A percentile compares a stretch with the other conserved stretches of the same genome.
Conservation (phyloP, 2,797 vertebrate species). For the Acropternis orthonyx region DNA sequence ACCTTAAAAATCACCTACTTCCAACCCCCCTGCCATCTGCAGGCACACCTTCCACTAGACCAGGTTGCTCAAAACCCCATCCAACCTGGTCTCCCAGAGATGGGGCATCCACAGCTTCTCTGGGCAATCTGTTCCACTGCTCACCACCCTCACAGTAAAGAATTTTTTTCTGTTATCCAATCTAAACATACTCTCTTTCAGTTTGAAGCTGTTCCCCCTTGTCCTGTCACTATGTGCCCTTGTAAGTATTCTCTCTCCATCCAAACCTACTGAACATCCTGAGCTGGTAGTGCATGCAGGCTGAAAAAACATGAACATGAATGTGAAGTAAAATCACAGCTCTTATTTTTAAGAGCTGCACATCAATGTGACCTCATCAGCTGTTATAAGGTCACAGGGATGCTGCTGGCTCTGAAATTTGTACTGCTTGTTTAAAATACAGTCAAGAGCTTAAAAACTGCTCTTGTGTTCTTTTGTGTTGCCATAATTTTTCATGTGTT, state of each 20-base stretch:
- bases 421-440: neutral
- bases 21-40: neutral
- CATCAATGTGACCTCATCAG: neutral
- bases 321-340: neutral
- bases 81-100: neutral
- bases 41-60: neutral
- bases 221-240: neutral
- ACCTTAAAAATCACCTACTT: neutral
- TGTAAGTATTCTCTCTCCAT: neutral
- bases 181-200: neutral
- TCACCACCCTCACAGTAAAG: neutral
- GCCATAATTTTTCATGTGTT: neutral
- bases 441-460: neutral
- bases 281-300: neutral
- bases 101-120: neutral
- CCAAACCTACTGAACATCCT: rapidly evolving
- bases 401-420: neutral
- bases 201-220: neutral
- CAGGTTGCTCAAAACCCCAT: neutral
- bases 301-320: neutral
- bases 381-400: neutral
- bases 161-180: neutral
- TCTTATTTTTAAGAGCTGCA: neutral
- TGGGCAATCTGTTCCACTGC: neutral
- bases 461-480: neutral